Evolutionary conservation across 2,113 vertebrate genomes (phyloP), one percentile per base, ranked within the genome.

Genomic region (Lucifuga dentata): DNA sequence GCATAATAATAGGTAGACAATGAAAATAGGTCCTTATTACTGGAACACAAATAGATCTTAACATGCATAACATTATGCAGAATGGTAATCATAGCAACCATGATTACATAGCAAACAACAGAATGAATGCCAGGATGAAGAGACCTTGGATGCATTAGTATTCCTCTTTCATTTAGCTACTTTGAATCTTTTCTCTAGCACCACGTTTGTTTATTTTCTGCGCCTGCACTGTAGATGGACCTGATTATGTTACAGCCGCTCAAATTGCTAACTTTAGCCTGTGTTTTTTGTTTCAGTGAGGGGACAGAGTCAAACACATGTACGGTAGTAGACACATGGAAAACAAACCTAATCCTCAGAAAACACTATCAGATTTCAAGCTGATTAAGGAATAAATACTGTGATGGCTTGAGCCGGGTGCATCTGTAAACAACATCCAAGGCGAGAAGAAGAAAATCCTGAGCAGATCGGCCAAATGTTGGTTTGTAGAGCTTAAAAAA

Each of bases 151-250:
- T 38, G 38, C 12, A 55, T 20, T 36, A n/a, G 26, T 43, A 11
- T 32, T 11, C 38, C 24, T 1, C 13, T 72, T 57, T 23, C 2
- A 44, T 32, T 58, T 40, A 52, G 1, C 20, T 53, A 16, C 39
- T 65, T 21, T 32, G 1, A 17, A 40, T 72, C 9, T 68, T 73
- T 46, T 60, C 40, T 32, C n/a, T 26, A 32, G 1, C 7, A 38
- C 19, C 20, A 4, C 5, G 1, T 24, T 52, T 66, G 16, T 20
- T 77, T 13, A 61, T 67, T 71, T 62, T 35, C 43, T 61, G 60
- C 73, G 72, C 68, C 62, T 73, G 61, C 65, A 66, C 49, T 73
- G 74, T 63, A 85, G 73, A 80, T 16, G 13, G 39, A 65, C 62
- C 61, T 51, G 68, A 73, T 68, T 38, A 59, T 24, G 13, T 36